phyloP scores from a whole-genome alignment of 2,113 vertebrate species.

The Sinocyclocheilus rhinocerous region DNA sequence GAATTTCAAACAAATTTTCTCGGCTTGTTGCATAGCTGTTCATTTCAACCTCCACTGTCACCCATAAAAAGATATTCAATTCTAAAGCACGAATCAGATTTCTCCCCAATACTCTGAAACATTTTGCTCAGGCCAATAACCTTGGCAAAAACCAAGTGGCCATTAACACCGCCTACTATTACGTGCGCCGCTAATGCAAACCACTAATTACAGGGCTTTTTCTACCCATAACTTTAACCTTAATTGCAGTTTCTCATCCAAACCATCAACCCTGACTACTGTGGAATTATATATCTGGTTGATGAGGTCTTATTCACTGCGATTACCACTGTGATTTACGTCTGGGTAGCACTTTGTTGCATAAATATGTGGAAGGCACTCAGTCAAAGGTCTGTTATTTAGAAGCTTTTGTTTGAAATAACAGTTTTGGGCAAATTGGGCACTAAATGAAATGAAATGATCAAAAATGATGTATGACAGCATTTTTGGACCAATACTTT shows the following conservation, averaged over 20 bases:
- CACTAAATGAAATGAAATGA: background rate
- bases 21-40: slow-evolving; percentile 61
- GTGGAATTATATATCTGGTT: slow-evolving; percentile 24
- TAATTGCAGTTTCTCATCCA: slow-evolving; percentile 40
- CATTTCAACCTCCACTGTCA: slow-evolving; percentile 67
- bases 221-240: slow-evolving; percentile 30
- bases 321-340: background rate
- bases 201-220: slow-evolving; percentile 39
- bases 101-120: slow-evolving; percentile 45
- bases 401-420: slow-evolving; percentile 21
- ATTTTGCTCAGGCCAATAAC: slow-evolving; percentile 43
- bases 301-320: slow-evolving; percentile 34
- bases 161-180: slow-evolving; percentile 28
- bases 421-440: slow-evolving; percentile 16
- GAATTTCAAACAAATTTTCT: slow-evolving; percentile 62
- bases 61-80: slow-evolving; percentile 57
- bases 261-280: slow-evolving; percentile 30
- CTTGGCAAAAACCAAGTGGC: slow-evolving; percentile 34
- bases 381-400: slow-evolving; percentile 32
- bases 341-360: background rate
- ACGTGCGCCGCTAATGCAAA: slow-evolving; percentile 28
- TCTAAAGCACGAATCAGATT: slow-evolving; percentile 38
- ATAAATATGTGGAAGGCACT: slow-evolving; percentile 15
- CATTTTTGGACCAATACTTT: background rate
- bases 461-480: background rate